These are phyloP conservation scores for Andricus grossulariae DNA, from an alignment of 1,140 invertebrate species.

Conservation along the genomic window DNA sequence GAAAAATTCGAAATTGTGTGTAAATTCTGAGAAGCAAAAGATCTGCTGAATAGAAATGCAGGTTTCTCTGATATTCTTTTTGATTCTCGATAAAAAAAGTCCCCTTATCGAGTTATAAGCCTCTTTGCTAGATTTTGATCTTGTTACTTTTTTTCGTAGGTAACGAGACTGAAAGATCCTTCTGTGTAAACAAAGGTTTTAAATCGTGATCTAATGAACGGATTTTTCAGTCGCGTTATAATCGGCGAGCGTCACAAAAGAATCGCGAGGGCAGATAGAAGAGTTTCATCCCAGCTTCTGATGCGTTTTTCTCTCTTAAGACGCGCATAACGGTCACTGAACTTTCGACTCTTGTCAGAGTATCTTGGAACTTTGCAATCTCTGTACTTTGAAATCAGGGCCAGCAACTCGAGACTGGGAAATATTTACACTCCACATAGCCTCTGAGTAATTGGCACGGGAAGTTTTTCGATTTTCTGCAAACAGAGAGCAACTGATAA, in stretches of 20 bases:
- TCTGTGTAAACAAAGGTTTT: background rate
- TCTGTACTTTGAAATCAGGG: slow-evolving; percentile 25
- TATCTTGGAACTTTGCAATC: slow-evolving; percentile 20
- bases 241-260: background rate
- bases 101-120: too few relatives aligned
- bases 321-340: slow-evolving; percentile 17
- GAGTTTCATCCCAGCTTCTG: background rate
- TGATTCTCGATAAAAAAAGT: background rate
- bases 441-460: slow-evolving; percentile 14
- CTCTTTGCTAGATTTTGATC: background rate
- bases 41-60: too few relatives aligned
- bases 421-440: slow-evolving; percentile 30
- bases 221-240: background rate
- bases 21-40: too few relatives aligned
- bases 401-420: background rate
- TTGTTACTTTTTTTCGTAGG: background rate
- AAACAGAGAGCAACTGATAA: background rate
- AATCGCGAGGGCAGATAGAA: background rate
- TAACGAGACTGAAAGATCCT: slow-evolving; percentile 11
- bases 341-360: slow-evolving; percentile 22
- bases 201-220: background rate
- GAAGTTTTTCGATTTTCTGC: slow-evolving; percentile 24
- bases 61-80: background rate
- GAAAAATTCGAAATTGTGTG: too few relatives aligned
- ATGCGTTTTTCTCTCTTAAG: slow-evolving; percentile 7